phyloP scores from a whole-genome alignment of 2,113 vertebrate genomes.

The Heterocephalus glaber region DNA sequence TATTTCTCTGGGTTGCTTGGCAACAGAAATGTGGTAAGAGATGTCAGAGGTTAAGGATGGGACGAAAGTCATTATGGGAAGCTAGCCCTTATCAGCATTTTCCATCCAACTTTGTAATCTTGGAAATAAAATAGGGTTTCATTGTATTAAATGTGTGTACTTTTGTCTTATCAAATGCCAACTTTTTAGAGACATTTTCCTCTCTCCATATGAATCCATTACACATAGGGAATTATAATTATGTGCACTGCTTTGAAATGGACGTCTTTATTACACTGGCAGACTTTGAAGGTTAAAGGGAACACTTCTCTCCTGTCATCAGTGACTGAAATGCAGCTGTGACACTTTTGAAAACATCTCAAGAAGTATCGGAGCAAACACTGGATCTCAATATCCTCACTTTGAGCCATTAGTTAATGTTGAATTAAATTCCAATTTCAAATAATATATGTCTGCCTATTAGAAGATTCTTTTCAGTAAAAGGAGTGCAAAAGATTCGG shows the following conservation, averaged over 20 bases:
- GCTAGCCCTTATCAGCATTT: conserved; percentile 61
- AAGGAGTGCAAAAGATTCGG: background rate
- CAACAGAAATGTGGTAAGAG: conserved; percentile 64
- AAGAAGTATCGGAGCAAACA: conserved; percentile 32
- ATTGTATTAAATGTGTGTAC: conserved; percentile 67
- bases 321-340: background rate
- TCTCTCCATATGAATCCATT: conserved; percentile 46
- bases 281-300: conserved; percentile 55
- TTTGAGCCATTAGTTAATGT: conserved; percentile 3
- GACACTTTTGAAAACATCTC: conserved; percentile 32
- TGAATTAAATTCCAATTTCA: conserved; percentile 48
- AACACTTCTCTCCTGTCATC: background rate
- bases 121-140: conserved; percentile 71
- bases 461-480: conserved; percentile 27
- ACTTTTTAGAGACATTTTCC: conserved; percentile 60
- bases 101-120: conserved; percentile 63
- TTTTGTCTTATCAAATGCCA: conserved; percentile 72
- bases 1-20: conserved; percentile 68
- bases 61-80: conserved; percentile 72
- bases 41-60: conserved; percentile 74
- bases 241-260: conserved; percentile 20
- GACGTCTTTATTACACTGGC: conserved; percentile 1
- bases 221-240: conserved; percentile 51
- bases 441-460: background rate
- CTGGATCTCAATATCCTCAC: background rate